Percentiles rank a stretch among this genome's conserved stretches.
phyloP scores from a whole-genome alignment of 2,113 vertebrate genomes.

The Rissa tridactyla region DNA sequence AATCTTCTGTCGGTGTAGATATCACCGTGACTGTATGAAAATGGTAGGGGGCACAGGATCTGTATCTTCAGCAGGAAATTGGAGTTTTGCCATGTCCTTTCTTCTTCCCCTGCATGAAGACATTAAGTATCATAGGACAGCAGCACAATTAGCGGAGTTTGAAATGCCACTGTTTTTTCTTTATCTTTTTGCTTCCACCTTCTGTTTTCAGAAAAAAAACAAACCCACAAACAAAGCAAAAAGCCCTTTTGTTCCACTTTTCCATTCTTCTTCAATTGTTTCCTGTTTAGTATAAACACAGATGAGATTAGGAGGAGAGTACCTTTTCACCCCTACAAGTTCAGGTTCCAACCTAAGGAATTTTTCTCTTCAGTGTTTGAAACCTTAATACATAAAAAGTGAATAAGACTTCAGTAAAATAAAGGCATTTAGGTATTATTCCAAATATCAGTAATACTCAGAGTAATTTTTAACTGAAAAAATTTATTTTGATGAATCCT shows the following conservation, averaged over 20 bases:
- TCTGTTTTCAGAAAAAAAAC: neutral
- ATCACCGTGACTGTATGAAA: neutral
- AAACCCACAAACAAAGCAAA: neutral
- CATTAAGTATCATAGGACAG: neutral
- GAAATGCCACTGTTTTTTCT: neutral
- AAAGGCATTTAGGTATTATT: neutral
- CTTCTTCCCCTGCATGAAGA: neutral
- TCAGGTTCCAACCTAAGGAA: neutral
- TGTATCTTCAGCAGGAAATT: neutral
- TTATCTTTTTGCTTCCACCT: neutral
- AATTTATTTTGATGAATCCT: neutral
- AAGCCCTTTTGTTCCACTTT: fast-evolving
- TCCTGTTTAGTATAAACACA: neutral
- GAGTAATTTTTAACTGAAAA: neutral
- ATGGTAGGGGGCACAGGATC: neutral
- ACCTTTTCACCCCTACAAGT: neutral
- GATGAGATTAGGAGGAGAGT: neutral
- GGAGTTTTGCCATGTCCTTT: neutral
- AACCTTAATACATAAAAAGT: neutral
- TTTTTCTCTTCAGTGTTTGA: neutral
- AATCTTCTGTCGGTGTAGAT: neutral
- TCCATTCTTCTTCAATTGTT: neutral
- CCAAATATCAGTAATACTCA: neutral
- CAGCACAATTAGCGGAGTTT: neutral
- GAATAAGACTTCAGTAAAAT: neutral